These are phyloP conservation scores for Monopterus albus DNA, from an alignment of 2,113 vertebrate species.

Conservation along the genomic window DNA sequence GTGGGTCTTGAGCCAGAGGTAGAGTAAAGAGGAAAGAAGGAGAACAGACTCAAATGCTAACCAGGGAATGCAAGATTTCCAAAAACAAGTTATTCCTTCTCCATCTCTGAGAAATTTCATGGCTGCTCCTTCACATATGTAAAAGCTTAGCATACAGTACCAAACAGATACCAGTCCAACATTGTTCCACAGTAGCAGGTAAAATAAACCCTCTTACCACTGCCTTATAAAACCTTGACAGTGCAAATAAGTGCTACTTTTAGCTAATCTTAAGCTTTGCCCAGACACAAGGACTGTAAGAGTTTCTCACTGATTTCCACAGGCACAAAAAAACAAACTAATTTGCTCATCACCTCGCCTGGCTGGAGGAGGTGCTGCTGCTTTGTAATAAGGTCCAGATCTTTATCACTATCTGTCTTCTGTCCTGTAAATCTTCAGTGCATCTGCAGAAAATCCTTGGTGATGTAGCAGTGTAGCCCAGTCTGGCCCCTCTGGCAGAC, in stretches of 20 bases:
- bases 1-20: conserved; percentile 19
- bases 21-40: not conserved
- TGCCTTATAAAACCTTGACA: conserved; percentile 27
- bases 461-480: not conserved
- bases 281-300: conserved; percentile 1
- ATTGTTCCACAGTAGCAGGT: conserved; percentile 39
- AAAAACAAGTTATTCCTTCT: conserved; percentile 15
- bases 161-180: conserved; percentile 20
- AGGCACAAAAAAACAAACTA: conserved; percentile 14
- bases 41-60: conserved; percentile 14
- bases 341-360: conserved; percentile 1
- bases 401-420: conserved; percentile 36
- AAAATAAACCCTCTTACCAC: conserved; percentile 19
- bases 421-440: conserved; percentile 22
- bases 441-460: conserved; percentile 24
- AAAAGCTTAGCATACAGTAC: conserved; percentile 29
- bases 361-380: not conserved
- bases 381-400: not conserved
- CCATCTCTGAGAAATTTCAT: not conserved
- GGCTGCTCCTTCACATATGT: not conserved
- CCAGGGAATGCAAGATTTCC: conserved; percentile 14
- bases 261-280: conserved; percentile 31
- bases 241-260: conserved; percentile 26
- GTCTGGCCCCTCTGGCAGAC: not conserved
- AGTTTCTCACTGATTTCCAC: conserved; percentile 35